Base-by-base conservation (phyloP, 2,888 invertebrate genomes). In the Drosophila affinis region DNA sequence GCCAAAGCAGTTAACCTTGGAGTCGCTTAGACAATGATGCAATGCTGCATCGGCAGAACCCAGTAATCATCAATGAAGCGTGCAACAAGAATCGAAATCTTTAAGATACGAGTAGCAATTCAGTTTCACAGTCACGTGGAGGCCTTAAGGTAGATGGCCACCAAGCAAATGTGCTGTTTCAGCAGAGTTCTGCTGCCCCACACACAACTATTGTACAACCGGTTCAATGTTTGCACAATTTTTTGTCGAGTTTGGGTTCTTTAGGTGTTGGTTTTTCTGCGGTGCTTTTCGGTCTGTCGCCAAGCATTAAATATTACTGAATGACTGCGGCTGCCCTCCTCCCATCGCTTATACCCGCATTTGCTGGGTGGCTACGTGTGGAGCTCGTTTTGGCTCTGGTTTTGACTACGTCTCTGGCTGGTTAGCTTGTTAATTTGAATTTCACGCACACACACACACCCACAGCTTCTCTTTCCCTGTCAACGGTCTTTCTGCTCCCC, bases 161-260 rank as follows among this genome's bases (percentile, higher is more conserved):
- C 10, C 54, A 55, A 55, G 27, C 63, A 62, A 67, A 45, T 18
- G 65, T 32, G 39, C 39, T 49, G 32, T 53, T 64, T 34, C 52
- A 56, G 72, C 39, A 69, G 69, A 39, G 48, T 29, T 62, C 12
- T 58, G 29, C 32, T 54, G 64, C 47, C 63, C 71, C 52, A 64
- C 51, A 84, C 67, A 72, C 81, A 78, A 82, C 72, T 32, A 49
- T 54, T 61, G 83, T 82, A 87, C 77, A 88, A 83, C 83, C 83
- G 83, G 83, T 88, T 88, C 85, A 83, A 81, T 83, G 85, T 88
- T 88, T 83, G 87, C 87, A 88, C 88, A 88, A 79, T 72, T 78
- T 76, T 76, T 32, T 60, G 52, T 60, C 32, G 57, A 29, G 29
- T 39, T 46, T 29, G n/a, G 24, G 52, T 54, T 54, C 39, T 55